Evolutionary conservation across 2,113 vertebrate species (phyloP), one percentile per base, ranked within the genome.

Genomic region (Caloenas nicobarica): DNA sequence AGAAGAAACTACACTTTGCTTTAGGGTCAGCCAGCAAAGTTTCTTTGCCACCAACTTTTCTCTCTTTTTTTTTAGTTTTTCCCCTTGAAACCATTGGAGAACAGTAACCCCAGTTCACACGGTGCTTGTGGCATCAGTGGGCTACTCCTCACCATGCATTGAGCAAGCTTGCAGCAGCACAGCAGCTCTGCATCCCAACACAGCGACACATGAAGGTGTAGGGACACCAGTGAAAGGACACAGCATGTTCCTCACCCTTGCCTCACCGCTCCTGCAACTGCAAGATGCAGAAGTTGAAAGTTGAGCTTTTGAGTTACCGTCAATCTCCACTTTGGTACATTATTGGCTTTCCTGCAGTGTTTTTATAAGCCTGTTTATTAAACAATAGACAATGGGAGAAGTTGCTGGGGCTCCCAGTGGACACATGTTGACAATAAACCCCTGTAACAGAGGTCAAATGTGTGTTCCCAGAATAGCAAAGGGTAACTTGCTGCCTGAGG

Each of bases 311-410:
- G 83, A 80, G 53, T 91, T 95, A 72, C 57, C 54, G 87, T 88
- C 42, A 81, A 86, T 93, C 94, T 95, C 92, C 86, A 92, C 86
- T 87, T 89, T 54, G 62, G 70, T 92, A 86, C 58, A 5, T 85
- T 92, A 91, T 38, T 94, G 50, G 72, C 91, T 93, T 92, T 85
- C 88, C 86, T 89, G 84, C 51, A 76, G 86, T 0, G 2, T 61
- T 91, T 95, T 96, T 91, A 76, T 82, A 93, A 95, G 83, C 29
- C 62, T 91, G 72, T 91, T 96, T 84, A 29, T 62, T 96, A 94
- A 86, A 97, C 96, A 97, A 96, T 96, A 96, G 96, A 97, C 96
- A 97, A 97, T 97, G 91, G 86, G 73, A 96, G 93, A 95, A 91
- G 91, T 89, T 94, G 88, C 93, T 85, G 73, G 76, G 83, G 88